Percentiles rank a stretch among this genome's conserved stretches.
phyloP scores from a whole-genome alignment of 1,140 invertebrate genomes.

The Argopecten irradians region DNA sequence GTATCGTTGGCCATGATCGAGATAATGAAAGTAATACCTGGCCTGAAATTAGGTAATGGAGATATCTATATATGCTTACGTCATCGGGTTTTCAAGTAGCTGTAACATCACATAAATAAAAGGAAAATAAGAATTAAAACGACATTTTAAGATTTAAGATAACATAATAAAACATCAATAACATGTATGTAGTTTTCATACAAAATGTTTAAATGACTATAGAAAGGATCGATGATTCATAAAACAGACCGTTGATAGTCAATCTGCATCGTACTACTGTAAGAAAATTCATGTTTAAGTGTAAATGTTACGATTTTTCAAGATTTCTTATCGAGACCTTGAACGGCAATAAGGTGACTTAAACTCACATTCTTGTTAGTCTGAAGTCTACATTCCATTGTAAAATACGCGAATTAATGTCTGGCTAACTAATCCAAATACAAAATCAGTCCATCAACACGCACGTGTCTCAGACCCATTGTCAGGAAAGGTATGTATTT shows the following conservation, averaged over 20 bases:
- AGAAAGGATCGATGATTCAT: background rate
- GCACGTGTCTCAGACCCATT: background rate
- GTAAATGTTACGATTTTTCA: background rate
- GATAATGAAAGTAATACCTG: no score
- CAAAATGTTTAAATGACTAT: background rate
- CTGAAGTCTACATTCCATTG: background rate
- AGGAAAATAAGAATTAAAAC: no score
- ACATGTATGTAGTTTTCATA: no score
- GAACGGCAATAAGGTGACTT: slow-evolving; percentile 1
- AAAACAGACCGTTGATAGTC: background rate
- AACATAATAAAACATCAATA: no score
- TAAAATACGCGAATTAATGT: background rate
- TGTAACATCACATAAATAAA: no score
- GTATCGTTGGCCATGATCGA: no score
- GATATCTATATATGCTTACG: no score
- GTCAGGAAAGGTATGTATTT: background rate
- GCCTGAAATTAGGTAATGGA: no score
- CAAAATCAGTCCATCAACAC: background rate
- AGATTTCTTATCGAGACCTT: slow-evolving; percentile 10
- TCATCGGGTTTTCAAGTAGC: no score
- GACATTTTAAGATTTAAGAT: no score
- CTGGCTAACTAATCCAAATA: background rate
- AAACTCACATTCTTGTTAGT: slow-evolving; percentile 21
- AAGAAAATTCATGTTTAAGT: background rate
- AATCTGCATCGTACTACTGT: background rate